Conservation (phyloP, 2,113 vertebrate genomes). For the Notothenia rossii region DNA sequence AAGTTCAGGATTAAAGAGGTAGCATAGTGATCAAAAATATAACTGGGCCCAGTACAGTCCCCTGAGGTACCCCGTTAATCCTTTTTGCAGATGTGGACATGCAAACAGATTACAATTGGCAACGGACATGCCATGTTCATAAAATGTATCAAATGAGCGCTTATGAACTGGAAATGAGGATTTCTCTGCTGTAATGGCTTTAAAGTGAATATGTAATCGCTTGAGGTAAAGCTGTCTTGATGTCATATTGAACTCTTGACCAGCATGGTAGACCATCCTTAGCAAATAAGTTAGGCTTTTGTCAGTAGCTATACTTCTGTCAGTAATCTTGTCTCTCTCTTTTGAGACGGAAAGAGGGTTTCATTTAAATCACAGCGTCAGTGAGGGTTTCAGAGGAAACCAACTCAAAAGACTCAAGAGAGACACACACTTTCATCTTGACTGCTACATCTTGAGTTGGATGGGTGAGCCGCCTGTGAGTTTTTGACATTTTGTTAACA, state of each 20-base stretch:
- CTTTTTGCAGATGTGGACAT: neutral
- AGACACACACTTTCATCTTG: conserved; percentile 61
- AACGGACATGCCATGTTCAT: neutral
- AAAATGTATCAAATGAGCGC: neutral
- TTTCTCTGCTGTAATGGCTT: neutral
- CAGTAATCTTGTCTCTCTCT: conserved; percentile 13
- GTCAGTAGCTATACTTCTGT: neutral
- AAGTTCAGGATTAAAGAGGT: neutral
- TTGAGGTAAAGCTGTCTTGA: neutral
- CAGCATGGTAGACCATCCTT: neutral
- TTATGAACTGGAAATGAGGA: neutral
- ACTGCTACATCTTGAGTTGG: conserved; percentile 53
- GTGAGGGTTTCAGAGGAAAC: conserved; percentile 44
- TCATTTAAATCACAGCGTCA: conserved; percentile 50
- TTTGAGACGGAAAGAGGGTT: conserved; percentile 19
- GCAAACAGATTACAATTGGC: too few species aligned
- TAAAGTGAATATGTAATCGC: neutral
- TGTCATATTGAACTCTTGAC: neutral
- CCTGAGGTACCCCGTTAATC: neutral
- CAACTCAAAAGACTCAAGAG: conserved; percentile 44
- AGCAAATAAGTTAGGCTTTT: neutral
- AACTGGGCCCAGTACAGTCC: neutral
- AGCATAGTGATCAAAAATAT: neutral
- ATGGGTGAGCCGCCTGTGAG: conserved; percentile 55
- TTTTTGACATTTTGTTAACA: conserved; percentile 69